These are phyloP conservation scores for Lordiphosa collinella DNA, from an alignment of 1,140 invertebrate genomes.

Conservation along the genomic window DNA sequence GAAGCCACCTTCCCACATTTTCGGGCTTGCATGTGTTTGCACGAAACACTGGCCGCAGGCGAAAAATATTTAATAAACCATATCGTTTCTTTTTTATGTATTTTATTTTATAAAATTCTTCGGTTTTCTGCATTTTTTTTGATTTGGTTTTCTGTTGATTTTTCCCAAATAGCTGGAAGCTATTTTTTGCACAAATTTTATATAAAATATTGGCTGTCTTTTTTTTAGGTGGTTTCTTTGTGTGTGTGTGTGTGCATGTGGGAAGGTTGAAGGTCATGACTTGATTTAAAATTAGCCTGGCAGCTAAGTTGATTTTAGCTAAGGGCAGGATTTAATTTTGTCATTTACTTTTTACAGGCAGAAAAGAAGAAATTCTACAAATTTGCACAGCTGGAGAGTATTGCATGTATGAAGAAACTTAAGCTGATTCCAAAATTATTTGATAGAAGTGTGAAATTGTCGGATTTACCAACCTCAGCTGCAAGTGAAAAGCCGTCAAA, in stretches of 20 bases:
- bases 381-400: too few relatives aligned
- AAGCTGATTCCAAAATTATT: not conserved
- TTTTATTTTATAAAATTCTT: constrained; percentile 44
- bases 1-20: not conserved
- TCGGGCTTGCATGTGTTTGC: constrained; percentile 30
- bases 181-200: constrained; percentile 58
- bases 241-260: constrained; percentile 3
- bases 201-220: constrained; percentile 56
- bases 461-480: too few relatives aligned
- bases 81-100: constrained; percentile 42
- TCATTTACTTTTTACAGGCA: not conserved
- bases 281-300: constrained; percentile 46
- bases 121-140: constrained; percentile 11
- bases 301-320: constrained; percentile 10
- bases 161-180: constrained; percentile 53
- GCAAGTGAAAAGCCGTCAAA: too few relatives aligned
- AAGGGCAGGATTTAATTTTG: not conserved
- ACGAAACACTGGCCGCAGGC: constrained; percentile 35
- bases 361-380: too few relatives aligned
- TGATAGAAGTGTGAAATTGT: too few relatives aligned
- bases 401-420: not conserved
- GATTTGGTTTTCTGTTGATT: constrained; percentile 39
- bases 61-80: constrained; percentile 68
- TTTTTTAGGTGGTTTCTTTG: constrained; percentile 13
- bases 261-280: constrained; percentile 42